These are phyloP conservation scores for Chionomys nivalis DNA, from an alignment of 2,113 vertebrate genomes.

Conservation along the genomic window DNA sequence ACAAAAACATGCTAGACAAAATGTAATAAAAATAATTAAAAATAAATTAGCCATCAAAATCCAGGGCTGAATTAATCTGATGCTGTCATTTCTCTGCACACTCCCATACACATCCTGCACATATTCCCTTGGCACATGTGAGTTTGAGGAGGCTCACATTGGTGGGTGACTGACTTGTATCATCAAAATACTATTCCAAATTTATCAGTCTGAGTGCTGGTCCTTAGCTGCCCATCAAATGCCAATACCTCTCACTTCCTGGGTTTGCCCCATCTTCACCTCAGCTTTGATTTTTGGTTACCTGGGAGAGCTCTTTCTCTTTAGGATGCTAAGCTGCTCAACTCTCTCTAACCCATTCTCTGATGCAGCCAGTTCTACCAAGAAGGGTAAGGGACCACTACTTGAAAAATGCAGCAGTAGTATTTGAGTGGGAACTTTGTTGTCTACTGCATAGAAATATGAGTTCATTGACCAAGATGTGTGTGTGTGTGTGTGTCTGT, in stretches of 20 bases:
- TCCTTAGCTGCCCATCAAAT: rapidly evolving
- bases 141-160: background rate
- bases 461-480: background rate
- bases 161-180: background rate
- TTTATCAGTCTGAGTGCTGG: background rate
- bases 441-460: background rate
- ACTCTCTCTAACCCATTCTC: background rate
- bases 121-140: background rate
- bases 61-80: background rate
- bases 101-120: background rate
- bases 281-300: background rate
- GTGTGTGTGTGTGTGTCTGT: background rate
- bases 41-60: background rate
- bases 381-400: background rate
- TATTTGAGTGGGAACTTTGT: background rate
- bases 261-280: background rate
- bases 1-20: background rate
- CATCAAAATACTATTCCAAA: background rate
- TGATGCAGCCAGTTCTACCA: background rate
- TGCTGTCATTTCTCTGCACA: background rate
- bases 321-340: background rate
- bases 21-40: background rate
- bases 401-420: background rate
- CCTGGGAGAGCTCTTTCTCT: background rate
- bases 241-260: background rate